phyloP scores from a whole-genome alignment of 2,797 vertebrate species.

The Cottoperca gobio region DNA sequence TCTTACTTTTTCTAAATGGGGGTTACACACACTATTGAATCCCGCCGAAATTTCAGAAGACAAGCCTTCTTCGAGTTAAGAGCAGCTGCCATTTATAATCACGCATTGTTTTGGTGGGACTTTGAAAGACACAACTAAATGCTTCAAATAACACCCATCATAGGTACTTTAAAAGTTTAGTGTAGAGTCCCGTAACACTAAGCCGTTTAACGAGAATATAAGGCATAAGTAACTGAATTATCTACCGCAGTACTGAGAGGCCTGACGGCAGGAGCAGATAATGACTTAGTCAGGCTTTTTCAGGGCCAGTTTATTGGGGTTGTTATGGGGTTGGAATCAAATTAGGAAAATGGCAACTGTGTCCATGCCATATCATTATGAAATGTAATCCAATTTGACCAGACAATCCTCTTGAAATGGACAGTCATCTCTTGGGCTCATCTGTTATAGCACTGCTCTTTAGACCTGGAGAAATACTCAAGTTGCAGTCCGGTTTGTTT shows the following conservation, averaged over 20 bases:
- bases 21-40: background rate
- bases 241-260: conserved; percentile 34
- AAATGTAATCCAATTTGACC: conserved; percentile 82
- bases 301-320: conserved; percentile 76
- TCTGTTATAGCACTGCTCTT: conserved; percentile 54
- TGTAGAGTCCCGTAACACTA: conserved; percentile 28
- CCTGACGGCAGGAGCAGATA: conserved; percentile 61
- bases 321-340: conserved; percentile 78
- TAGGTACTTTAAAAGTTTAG: conserved; percentile 32
- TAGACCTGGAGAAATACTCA: conserved; percentile 42
- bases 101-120: background rate
- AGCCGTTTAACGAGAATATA: conserved; percentile 51
- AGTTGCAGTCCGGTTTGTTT: conserved; percentile 39
- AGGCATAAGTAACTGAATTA: conserved; percentile 65
- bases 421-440: conserved; percentile 58
- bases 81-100: background rate
- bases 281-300: conserved; percentile 78
- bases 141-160: background rate
- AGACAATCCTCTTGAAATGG: conserved; percentile 78
- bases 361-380: conserved; percentile 79
- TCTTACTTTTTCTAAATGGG: background rate
- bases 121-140: conserved; percentile 29
- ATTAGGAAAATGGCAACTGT: conserved; percentile 84
- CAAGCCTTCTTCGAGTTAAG: background rate
- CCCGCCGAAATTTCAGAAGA: background rate